Evolutionary conservation across 2,797 vertebrate genomes (phyloP).

Genomic region (Pseudomugil tenellus): DNA sequence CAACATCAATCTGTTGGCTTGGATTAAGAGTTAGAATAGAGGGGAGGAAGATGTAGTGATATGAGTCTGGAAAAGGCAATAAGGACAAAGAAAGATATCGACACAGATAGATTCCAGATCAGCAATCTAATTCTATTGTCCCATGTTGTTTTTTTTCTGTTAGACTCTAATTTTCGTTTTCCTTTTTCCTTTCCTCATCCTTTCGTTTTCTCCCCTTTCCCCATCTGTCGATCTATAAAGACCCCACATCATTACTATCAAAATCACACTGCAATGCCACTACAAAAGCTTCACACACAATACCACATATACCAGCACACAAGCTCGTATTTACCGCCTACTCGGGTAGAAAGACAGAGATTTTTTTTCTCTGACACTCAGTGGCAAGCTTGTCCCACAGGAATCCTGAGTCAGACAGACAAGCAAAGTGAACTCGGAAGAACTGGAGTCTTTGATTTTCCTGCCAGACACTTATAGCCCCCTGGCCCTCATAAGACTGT

Average conservation of each 20-base stretch:
- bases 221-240: slow-evolving; percentile 66
- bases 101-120: slow-evolving; percentile 15
- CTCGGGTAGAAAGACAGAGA: slow-evolving; percentile 57
- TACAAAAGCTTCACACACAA: slow-evolving; percentile 54
- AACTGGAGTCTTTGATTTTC: slow-evolving; percentile 63
- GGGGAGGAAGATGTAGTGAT: slow-evolving; percentile 14
- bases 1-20: slow-evolving; percentile 32
- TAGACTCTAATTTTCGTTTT: slow-evolving; percentile 27
- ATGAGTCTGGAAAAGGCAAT: slow-evolving; percentile 1
- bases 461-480: slow-evolving; percentile 64
- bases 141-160: slow-evolving; percentile 33
- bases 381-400: slow-evolving; percentile 56
- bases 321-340: slow-evolving; percentile 49
- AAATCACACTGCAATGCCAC: slow-evolving; percentile 51
- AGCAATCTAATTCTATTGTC: slow-evolving; percentile 26
- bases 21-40: slow-evolving; percentile 27
- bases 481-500: slow-evolving; percentile 26
- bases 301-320: slow-evolving; percentile 36
- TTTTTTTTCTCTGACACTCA: slow-evolving; percentile 57
- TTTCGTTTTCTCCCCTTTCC: slow-evolving; percentile 48
- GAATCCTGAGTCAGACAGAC: slow-evolving; percentile 60
- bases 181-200: slow-evolving; percentile 23
- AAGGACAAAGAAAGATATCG: slow-evolving; percentile 8
- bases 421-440: slow-evolving; percentile 48
- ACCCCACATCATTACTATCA: slow-evolving; percentile 70